Percentiles rank a stretch among this genome's conserved stretches.
phyloP scores from a whole-genome alignment of 2,888 invertebrate species.

The Stictocephala bisonia region DNA sequence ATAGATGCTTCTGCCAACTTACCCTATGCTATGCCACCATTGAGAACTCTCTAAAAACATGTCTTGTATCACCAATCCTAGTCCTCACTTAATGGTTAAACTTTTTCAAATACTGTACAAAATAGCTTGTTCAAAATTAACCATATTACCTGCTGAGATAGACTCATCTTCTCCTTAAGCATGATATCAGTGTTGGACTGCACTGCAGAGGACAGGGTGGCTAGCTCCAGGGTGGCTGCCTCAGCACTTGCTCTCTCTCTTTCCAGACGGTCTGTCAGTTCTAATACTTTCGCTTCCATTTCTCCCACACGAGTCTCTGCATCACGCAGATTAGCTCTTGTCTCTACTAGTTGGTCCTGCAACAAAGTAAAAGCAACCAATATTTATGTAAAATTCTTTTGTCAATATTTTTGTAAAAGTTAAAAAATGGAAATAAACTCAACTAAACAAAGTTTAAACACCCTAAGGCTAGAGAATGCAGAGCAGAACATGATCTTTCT shows the following conservation, averaged over 20 bases:
- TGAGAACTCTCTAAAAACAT: not conserved
- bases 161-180: constrained; percentile 23
- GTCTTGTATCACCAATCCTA: too few relatives aligned
- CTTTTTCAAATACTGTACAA: too few relatives aligned
- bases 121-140: not conserved
- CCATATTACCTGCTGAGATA: constrained; percentile 28
- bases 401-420: too few relatives aligned
- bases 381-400: too few relatives aligned
- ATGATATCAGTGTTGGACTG: constrained; percentile 35
- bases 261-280: constrained; percentile 35
- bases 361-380: too few relatives aligned
- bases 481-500: too few relatives aligned
- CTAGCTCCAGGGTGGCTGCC: constrained; percentile 35
- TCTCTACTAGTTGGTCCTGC: constrained; percentile 25
- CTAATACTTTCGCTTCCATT: constrained; percentile 4
- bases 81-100: too few relatives aligned
- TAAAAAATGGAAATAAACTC: too few relatives aligned
- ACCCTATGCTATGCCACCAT: not conserved
- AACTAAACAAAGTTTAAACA: too few relatives aligned
- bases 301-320: constrained; percentile 8
- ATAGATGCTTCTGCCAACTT: not conserved
- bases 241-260: constrained; percentile 42
- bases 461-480: too few relatives aligned
- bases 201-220: constrained; percentile 30
- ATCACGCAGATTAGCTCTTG: not conserved